Percentiles rank a stretch among this genome's conserved stretches.
Evolutionary conservation across 2,113 vertebrate genomes (phyloP).

Genomic region (Chaenogobius annularis): DNA sequence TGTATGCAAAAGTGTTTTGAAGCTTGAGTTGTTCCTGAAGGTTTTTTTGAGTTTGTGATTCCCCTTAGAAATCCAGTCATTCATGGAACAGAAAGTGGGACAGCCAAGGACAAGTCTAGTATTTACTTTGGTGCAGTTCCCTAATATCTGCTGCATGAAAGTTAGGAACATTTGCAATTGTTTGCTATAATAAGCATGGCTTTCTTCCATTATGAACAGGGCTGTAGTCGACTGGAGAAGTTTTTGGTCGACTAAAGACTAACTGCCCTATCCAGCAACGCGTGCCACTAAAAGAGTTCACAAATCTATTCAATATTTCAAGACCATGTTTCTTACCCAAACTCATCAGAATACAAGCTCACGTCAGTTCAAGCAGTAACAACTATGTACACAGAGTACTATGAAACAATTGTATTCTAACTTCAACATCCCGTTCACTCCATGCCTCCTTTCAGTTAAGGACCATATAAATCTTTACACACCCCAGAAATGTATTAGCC

Average conservation of each 20-base stretch:
- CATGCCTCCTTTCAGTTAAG: neutral
- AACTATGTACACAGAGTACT: neutral
- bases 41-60: neutral
- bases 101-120: neutral
- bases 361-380: neutral
- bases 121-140: neutral
- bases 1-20: neutral
- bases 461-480: neutral
- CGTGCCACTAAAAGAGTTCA: neutral
- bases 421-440: neutral
- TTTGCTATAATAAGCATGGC: slow-evolving; percentile 5
- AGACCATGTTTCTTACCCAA: neutral
- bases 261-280: no score
- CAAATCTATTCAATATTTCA: neutral
- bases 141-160: no score
- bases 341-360: neutral
- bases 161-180: slow-evolving; percentile 2
- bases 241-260: no score
- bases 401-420: neutral
- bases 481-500: no score
- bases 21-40: neutral
- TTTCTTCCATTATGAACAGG: no score
- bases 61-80: neutral
- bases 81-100: neutral
- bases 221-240: no score